Evolutionary conservation across 2,797 vertebrate species (phyloP), one percentile per base, ranked within the genome.

Genomic region (Monodelphis domestica): DNA sequence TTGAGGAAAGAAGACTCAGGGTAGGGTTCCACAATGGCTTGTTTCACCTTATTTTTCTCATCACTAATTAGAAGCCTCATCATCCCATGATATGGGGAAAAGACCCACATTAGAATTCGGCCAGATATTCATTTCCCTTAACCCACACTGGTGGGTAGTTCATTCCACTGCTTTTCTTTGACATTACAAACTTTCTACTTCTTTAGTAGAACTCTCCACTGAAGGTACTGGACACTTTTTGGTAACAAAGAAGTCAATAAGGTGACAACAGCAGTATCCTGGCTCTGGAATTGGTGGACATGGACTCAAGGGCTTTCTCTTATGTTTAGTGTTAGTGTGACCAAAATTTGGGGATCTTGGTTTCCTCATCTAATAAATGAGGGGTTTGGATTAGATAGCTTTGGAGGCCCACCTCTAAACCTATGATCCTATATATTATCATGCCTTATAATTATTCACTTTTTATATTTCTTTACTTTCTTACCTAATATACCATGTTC

Each of bases 391-490:
- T 70, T 33, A 38, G 14, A 70, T 38, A 33, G 5, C 1, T 5
- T 70, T 15, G 70, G 33, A 70, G n/a, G 5, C 17, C 33, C 87
- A 91, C 95, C 94, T 94, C 94, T 93, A 52, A 45, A 12, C 56
- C 84, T 89, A 94, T 94, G 93, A 96, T 59, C 54, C 88, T 29
- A 94, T 45, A 57, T 89, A 24, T 88, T 88, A 88, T 95, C 89
- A 95, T 92, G 87, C 89, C 50, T 56, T 93, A 6, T 93, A 94
- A n/a, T 96, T 95, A 96, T 94, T 93, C 92, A 87, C 50, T 94
- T 78, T 33, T 95, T 95, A 56, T 91, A 70, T 89, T 45, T 94
- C 91, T 52, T 70, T 53, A 55, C 51, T 21, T 92, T 63, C 28
- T 87, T 0, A 12, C 78, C 70, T 45, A 84, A 93, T 54, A 93